These are phyloP conservation scores for Oscheius sp. DNA, from an alignment of 2,888 invertebrate species.

Conservation along the genomic window DNA sequence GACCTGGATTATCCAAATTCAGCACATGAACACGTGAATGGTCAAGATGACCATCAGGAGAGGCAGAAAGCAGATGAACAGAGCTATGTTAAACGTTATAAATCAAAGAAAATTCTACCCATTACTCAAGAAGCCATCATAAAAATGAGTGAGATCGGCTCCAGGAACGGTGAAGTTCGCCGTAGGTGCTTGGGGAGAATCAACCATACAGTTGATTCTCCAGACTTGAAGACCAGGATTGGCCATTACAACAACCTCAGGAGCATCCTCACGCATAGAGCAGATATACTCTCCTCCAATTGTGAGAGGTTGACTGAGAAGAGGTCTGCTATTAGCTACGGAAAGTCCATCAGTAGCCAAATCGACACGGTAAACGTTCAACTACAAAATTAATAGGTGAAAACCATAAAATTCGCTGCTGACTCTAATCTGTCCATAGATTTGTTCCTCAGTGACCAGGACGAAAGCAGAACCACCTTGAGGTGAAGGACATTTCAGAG, in stretches of 20 bases:
- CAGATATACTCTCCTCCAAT: constrained; percentile 65
- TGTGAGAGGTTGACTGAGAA: constrained; percentile 54
- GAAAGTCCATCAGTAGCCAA: constrained; percentile 61
- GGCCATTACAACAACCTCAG: constrained; percentile 65
- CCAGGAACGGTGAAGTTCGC: constrained; percentile 60
- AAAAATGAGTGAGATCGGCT: constrained; percentile 66
- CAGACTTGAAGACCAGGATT: constrained; percentile 65
- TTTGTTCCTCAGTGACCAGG: constrained; percentile 52
- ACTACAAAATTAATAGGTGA: constrained; percentile 33
- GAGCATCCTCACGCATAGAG: constrained; percentile 66
- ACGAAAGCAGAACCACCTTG: constrained; percentile 62
- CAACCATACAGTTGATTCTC: constrained; percentile 52
- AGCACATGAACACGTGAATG: constrained; percentile 64
- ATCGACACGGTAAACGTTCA: constrained; percentile 63
- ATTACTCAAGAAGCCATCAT: constrained; percentile 66
- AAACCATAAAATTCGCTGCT: neutral
- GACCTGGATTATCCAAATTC: constrained; percentile 53
- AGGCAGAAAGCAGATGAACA: constrained; percentile 64
- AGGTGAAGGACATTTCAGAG: constrained; percentile 58
- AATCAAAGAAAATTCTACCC: constrained; percentile 43
- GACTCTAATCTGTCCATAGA: constrained; percentile 41
- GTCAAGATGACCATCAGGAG: constrained; percentile 67
- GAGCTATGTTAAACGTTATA: constrained; percentile 42
- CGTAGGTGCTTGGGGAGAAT: constrained; percentile 53
- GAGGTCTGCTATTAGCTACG: constrained; percentile 54